These are phyloP conservation scores for Osmerus mordax DNA, from an alignment of 2,113 vertebrate genomes.

Conservation along the genomic window DNA sequence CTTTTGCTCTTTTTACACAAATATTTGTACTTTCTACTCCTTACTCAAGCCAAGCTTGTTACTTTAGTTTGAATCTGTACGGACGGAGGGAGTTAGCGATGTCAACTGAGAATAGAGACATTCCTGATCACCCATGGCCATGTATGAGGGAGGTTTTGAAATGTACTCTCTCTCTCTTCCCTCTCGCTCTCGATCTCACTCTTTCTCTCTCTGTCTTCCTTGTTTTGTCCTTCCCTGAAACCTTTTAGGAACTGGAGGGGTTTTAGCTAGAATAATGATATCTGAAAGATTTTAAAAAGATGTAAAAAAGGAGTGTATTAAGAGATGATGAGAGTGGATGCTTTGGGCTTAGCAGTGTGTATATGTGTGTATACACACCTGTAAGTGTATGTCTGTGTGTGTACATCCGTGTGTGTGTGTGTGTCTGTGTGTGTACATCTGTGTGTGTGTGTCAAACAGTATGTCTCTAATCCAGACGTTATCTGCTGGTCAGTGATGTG, in stretches of 20 bases:
- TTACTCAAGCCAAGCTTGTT: no score
- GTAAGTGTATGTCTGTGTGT: constrained; percentile 2
- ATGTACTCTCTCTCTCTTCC: no score
- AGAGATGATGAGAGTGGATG: constrained; percentile 14
- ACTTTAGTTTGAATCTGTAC: no score
- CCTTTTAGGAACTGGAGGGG: constrained; percentile 37
- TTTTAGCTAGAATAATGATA: constrained; percentile 41
- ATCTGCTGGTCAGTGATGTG: constrained; percentile 59
- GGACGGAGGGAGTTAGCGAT: no score
- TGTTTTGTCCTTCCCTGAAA: constrained; percentile 10
- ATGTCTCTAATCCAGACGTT: constrained; percentile 64
- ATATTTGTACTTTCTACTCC: no score
- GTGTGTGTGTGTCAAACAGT: constrained; percentile 13
- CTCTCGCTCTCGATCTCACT: no score
- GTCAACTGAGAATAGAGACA: no score
- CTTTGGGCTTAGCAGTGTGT: constrained; percentile 17
- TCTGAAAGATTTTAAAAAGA: constrained; percentile 17
- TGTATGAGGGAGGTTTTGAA: no score
- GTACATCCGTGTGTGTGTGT: background rate
- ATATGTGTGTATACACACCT: background rate
- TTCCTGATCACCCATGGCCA: no score
- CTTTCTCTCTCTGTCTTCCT: constrained; percentile 24
- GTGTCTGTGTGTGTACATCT: constrained; percentile 1
- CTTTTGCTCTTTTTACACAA: no score
- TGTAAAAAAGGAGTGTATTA: constrained; percentile 2